Evolutionary conservation across 2,888 invertebrate genomes (phyloP), one percentile per base, ranked within the genome.

Genomic region (Embidobia sp.): DNA sequence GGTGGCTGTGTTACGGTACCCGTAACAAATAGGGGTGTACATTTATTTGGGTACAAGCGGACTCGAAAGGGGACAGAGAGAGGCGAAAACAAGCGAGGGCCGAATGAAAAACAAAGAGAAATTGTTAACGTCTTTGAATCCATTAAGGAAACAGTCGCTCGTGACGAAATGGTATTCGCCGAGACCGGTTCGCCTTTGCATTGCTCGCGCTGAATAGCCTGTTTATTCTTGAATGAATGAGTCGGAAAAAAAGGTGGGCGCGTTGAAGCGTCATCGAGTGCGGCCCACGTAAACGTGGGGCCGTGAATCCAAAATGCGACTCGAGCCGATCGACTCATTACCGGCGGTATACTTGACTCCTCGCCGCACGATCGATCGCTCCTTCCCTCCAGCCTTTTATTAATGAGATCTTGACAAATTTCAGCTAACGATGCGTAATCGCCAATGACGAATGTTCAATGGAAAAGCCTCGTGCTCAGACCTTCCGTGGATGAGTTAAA

Each of bases 131-230:
- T 57, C 53, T 70, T 70, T 70, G 76, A 76, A 70, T 70, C 64
- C 53, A 76, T 70, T 76, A 66, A 76, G 42, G 44, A 70, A 51
- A 70, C 61, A 49, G 59, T 61, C 44, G 55, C 11, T 69, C 63
- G 61, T 76, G 57, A 72, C 64, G 75, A 76, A 76, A 75, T 63
- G 51, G 55, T 63, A 42, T 40, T 37, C 61, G 46, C 35, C 29
- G 59, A 63, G 73, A 78, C 78, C 69, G 76, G 78, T 78, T 78
- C 76, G 78, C 78, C 76, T 64, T 76, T 73, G 72, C 76, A 64
- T 44, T 46, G 42, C 57, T 66, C 40, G 55, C 13, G 35, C 35
- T 53, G 33, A 66, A 61, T 61, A 64, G 59, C 46, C 29, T 53
- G 66, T 72, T 77, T 70, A 59, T 77, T 77, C 66, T 61, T 72